Base-by-base conservation (phyloP, 1,140 invertebrate genomes). In the Apis dorsata region DNA sequence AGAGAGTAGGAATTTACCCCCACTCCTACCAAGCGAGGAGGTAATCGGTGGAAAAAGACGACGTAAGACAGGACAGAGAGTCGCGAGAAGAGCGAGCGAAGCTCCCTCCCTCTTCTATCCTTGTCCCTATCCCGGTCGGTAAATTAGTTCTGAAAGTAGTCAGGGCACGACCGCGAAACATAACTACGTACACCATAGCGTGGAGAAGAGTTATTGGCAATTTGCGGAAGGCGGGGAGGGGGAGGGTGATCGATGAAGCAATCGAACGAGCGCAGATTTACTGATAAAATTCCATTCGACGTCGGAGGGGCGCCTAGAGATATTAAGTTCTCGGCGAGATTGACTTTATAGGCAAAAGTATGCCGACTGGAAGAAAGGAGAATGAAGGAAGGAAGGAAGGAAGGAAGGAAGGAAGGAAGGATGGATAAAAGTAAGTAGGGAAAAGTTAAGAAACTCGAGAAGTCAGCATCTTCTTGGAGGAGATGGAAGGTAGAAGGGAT, bases 391-490 rank as follows among this genome's bases (percentile, higher is more conserved):
- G 28, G 77, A 57, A 21, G 44, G 24, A 65, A 51, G n/a, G 49
- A 66, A 19, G 51, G n/a, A 71, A 24, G 65, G 44, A 79, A 44
- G 57, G 57, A 71, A 57, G 65, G 34, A 69, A 15, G 65, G 57
- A 74, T 76, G 74, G 71, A 69, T 69, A 63, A 65, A 87, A 85
- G 83, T 73, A 82, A 85, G 78, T 81, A 85, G 65, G 83, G 72
- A 79, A 86, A 88, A 88, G 87, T 88, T 86, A 84, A 86, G 84
- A 88, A 88, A 89, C 81, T 89, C 71, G 75, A 84, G 85, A 89
- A 88, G 74, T 89, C 84, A 84, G 86, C 87, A 84, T 89, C 86
- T 88, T 81, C 66, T 59, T 68, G 66, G 66, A 24, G 73, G 62
- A 80, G 68, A 69, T 51, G 53, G 70, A 49, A 13, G 62, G 79